Evolutionary conservation across 2,797 vertebrate species (phyloP).

Genomic region (Erpetoichthys calabaricus): DNA sequence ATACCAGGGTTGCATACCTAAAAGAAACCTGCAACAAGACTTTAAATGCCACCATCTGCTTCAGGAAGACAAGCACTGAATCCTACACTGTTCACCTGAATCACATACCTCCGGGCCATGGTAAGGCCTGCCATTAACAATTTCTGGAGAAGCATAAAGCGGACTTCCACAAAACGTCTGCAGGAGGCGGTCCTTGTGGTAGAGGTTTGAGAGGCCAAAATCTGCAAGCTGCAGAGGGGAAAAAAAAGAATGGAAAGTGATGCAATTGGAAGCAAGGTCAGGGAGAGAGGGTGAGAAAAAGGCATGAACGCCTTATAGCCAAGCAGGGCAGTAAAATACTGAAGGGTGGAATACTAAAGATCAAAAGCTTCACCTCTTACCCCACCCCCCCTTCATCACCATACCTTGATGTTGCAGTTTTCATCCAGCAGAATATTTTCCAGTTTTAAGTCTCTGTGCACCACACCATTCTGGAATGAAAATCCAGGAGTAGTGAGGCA

Average conservation of each 20-base stretch:
- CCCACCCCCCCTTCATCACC: too few relatives aligned
- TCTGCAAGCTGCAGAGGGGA: conserved; percentile 75
- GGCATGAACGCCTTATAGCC: background rate
- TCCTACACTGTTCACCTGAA: too few relatives aligned
- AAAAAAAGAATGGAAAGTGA: background rate
- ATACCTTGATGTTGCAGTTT: conserved; percentile 98
- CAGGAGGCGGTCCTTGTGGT: conserved; percentile 92
- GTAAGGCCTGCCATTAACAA: conserved; percentile 94
- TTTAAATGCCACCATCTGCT: too few relatives aligned
- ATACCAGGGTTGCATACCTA: too few relatives aligned
- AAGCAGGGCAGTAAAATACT: too few relatives aligned
- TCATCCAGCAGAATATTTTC: conserved; percentile 98
- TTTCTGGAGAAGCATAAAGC: conserved; percentile 93
- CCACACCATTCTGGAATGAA: conserved; percentile 80
- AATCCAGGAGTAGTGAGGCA: conserved; percentile 1
- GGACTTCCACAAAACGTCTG: conserved; percentile 97
- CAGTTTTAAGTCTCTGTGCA: conserved; percentile 96
- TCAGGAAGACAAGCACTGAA: too few relatives aligned
- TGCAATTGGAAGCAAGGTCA: background rate
- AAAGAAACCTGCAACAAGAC: too few relatives aligned
- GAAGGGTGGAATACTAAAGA: background rate
- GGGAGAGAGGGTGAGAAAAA: background rate
- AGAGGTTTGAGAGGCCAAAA: conserved; percentile 93
- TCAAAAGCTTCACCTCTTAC: background rate
- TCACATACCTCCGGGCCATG: conserved; percentile 83